phyloP scores from a whole-genome alignment of 2,888 invertebrate species.

The Omphaloscelis lunosa region DNA sequence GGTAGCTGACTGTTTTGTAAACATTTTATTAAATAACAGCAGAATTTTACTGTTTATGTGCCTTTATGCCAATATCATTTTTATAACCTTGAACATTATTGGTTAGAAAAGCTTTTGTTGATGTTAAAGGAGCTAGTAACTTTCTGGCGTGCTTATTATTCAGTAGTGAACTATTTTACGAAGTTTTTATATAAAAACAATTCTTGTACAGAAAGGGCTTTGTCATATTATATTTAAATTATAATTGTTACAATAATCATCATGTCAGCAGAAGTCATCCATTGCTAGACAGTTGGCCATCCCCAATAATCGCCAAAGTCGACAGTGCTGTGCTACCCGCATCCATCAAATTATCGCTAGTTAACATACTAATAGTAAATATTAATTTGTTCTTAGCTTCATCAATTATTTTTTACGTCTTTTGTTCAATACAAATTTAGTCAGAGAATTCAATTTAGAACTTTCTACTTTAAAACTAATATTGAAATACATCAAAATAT shows the following conservation, averaged over 20 bases:
- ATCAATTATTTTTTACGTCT: background rate
- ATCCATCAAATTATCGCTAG: background rate
- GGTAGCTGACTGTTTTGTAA: slow-evolving; percentile 67
- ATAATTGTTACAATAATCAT: background rate
- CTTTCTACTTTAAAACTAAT: slow-evolving; percentile 25
- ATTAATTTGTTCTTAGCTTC: background rate
- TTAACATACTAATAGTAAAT: background rate
- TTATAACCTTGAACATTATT: slow-evolving; percentile 10
- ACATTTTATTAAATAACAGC: slow-evolving; percentile 8
- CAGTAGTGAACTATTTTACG: background rate
- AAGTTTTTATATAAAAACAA: background rate
- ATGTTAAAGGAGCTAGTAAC: background rate
- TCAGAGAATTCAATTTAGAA: background rate
- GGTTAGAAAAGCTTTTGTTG: background rate
- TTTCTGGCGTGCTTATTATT: background rate
- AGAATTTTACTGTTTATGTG: slow-evolving; percentile 1
- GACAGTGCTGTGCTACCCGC: too few species aligned
- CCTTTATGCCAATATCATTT: background rate
- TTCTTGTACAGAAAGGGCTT: background rate
- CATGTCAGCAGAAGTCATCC: background rate
- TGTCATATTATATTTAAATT: too few species aligned
- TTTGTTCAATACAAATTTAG: background rate
- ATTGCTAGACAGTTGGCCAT: background rate
- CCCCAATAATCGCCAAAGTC: background rate
- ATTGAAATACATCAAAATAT: slow-evolving; percentile 48